Evolutionary conservation across 1,140 invertebrate genomes (phyloP).

Genomic region (Grapholita molesta): DNA sequence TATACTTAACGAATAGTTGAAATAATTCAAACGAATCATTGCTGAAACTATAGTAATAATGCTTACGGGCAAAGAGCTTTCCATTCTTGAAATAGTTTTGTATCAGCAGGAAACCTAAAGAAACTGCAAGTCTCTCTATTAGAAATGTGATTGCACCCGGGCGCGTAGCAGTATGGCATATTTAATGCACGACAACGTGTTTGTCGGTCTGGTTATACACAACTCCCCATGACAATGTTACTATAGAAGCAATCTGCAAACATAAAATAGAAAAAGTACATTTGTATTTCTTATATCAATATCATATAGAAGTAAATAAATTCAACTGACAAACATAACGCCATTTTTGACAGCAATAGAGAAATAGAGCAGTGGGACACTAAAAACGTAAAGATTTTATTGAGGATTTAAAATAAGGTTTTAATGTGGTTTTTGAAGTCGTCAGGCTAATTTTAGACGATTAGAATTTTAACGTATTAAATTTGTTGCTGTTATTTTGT

Average conservation of each 20-base stretch:
- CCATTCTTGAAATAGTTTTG: conserved; percentile 1
- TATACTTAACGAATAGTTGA: no score
- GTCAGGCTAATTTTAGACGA: no score
- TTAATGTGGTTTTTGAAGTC: background rate
- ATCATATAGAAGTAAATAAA: background rate
- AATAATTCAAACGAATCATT: no score
- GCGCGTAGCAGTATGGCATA: background rate
- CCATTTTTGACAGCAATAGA: conserved; percentile 16
- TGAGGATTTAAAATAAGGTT: background rate
- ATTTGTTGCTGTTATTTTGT: no score
- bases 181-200: background rate
- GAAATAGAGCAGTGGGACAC: background rate
- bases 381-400: background rate
- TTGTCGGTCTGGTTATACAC: background rate
- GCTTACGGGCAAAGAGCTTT: background rate
- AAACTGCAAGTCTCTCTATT: background rate
- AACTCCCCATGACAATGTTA: background rate
- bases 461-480: no score
- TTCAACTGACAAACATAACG: background rate
- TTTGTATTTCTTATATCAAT: background rate
- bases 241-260: background rate
- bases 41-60: background rate
- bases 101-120: conserved; percentile 2
- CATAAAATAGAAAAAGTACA: background rate
- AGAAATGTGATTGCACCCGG: background rate